These are phyloP conservation scores for Anticlea derivata DNA, from an alignment of 2,888 invertebrate species.

Conservation along the genomic window DNA sequence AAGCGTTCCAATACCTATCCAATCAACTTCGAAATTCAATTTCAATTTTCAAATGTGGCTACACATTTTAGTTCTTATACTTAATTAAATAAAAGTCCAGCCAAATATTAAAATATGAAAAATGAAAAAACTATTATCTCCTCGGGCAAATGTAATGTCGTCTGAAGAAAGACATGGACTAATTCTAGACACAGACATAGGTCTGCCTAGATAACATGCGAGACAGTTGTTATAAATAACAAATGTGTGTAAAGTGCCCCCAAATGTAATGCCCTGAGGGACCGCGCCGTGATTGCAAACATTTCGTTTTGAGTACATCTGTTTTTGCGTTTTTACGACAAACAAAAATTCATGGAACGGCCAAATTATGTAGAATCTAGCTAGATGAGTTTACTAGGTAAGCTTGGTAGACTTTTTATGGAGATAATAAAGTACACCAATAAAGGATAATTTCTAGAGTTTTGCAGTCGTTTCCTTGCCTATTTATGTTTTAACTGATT, in stretches of 20 bases:
- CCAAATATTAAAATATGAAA: no score
- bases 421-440: slow-evolving; percentile 13
- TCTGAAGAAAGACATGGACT: neutral
- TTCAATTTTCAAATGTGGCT: no score
- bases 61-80: no score
- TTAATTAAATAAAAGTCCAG: no score
- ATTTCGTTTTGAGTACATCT: slow-evolving; percentile 55
- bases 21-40: no score
- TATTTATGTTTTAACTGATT: neutral
- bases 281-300: slow-evolving; percentile 53
- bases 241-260: slow-evolving; percentile 49
- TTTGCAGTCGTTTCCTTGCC: neutral
- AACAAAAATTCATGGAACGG: slow-evolving; percentile 47
- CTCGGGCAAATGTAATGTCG: neutral
- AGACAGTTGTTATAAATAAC: slow-evolving; percentile 48
- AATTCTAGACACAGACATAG: slow-evolving; percentile 9
- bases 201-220: slow-evolving; percentile 22
- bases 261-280: slow-evolving; percentile 51
- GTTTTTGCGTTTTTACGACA: slow-evolving; percentile 43
- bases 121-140: neutral
- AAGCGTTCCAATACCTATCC: no score
- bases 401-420: slow-evolving; percentile 23
- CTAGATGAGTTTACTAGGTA: slow-evolving; percentile 41
- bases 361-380: slow-evolving; percentile 39
- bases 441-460: neutral